These are phyloP conservation scores for Stenurella melanura DNA, from an alignment of 2,888 invertebrate species.

Conservation along the genomic window DNA sequence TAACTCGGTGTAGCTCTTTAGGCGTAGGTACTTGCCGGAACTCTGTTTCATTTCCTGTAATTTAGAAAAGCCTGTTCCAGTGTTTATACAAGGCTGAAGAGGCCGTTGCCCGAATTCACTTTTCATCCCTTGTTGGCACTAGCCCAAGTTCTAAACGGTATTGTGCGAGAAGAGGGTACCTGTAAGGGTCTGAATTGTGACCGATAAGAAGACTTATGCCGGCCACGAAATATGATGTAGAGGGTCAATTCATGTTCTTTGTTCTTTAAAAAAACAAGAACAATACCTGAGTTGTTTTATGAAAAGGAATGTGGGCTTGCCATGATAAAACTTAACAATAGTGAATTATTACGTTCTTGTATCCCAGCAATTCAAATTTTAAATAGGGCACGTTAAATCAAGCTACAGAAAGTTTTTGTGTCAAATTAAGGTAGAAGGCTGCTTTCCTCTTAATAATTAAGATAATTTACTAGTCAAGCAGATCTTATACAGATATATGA, in stretches of 20 bases:
- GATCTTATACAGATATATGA: no score
- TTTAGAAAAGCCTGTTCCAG: neutral
- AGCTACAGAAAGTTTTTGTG: no score
- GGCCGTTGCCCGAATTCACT: slow-evolving; percentile 7
- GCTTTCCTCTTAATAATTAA: no score
- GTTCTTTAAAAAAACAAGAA: neutral
- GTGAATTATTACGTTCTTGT: no score
- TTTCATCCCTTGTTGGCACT: neutral
- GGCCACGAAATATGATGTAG: neutral
- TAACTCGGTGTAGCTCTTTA: neutral
- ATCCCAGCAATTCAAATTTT: no score
- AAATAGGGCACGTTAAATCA: no score
- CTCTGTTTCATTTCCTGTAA: neutral
- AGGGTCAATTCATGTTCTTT: neutral
- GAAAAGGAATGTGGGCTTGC: neutral
- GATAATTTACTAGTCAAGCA: no score
- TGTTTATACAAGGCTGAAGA: slow-evolving; percentile 1
- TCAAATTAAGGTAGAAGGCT: no score
- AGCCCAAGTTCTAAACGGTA: neutral
- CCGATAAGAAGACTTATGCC: neutral
- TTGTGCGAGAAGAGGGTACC: neutral
- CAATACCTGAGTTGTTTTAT: neutral
- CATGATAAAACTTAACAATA: no score
- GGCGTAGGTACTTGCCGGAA: neutral
- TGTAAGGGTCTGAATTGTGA: neutral